Evolutionary conservation across 2,797 vertebrate genomes (phyloP).

Genomic region (Lepilemur ruficaudatus): DNA sequence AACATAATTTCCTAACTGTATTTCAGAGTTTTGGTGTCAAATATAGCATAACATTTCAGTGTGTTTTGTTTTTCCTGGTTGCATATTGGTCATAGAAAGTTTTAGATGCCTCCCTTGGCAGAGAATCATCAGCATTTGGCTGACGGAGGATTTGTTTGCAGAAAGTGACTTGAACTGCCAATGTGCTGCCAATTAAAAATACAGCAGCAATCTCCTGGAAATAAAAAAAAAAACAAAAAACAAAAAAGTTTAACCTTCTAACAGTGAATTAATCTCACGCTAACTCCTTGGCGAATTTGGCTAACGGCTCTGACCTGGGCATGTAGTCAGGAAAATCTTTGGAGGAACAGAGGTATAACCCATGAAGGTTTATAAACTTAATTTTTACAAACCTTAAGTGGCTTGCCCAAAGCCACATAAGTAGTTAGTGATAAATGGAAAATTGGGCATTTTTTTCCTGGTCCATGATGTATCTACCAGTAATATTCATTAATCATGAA

Average conservation of each 20-base stretch:
- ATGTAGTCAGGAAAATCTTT: background rate
- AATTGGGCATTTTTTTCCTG: background rate
- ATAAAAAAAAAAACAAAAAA: background rate
- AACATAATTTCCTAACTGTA: slow-evolving; percentile 3
- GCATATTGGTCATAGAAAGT: slow-evolving; percentile 23
- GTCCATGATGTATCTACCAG: background rate
- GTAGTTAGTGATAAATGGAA: background rate
- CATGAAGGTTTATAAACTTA: background rate
- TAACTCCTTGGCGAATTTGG: slow-evolving; percentile 26
- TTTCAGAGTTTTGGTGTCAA: slow-evolving; percentile 11
- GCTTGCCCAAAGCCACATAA: background rate
- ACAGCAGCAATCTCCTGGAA: background rate
- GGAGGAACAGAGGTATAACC: background rate
- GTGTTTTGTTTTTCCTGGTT: slow-evolving; percentile 41
- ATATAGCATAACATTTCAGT: background rate
- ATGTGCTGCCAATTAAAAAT: slow-evolving; percentile 57
- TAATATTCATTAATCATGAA: background rate
- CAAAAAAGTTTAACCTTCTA: slow-evolving; percentile 14
- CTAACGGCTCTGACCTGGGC: background rate
- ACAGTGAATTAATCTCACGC: slow-evolving; percentile 45
- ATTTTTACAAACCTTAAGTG: background rate
- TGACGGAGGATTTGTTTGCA: slow-evolving; percentile 51
- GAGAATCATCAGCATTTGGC: slow-evolving; percentile 53
- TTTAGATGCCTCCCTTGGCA: slow-evolving; percentile 51
- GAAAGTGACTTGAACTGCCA: slow-evolving; percentile 34